phyloP scores from a whole-genome alignment of 1,140 invertebrate genomes.

The Drosophila novamexicana region DNA sequence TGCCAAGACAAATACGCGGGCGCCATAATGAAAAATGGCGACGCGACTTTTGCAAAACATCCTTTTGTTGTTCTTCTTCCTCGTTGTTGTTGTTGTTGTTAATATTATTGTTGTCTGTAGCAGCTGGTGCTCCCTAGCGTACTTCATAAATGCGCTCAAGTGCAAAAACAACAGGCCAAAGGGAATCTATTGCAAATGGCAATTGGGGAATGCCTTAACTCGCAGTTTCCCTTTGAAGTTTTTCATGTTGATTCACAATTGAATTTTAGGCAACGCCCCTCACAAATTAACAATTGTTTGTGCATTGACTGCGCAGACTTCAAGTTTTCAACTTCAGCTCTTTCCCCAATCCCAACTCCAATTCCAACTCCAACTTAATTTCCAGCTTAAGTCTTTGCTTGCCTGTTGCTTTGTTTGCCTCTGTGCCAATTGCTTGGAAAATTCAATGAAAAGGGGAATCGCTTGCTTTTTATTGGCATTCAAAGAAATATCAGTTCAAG shows the following conservation, averaged over 20 bases:
- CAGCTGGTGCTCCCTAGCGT: slow-evolving; percentile 16
- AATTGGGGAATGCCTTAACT: slow-evolving; percentile 13
- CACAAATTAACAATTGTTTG: slow-evolving; percentile 51
- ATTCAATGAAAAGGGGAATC: slow-evolving; percentile 38
- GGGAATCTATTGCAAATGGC: not conserved
- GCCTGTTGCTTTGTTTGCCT: slow-evolving; percentile 47
- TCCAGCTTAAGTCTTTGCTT: not conserved
- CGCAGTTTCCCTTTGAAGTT: slow-evolving; percentile 16
- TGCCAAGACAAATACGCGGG: slow-evolving; percentile 62
- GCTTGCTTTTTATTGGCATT: not conserved
- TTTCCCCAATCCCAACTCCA: not conserved
- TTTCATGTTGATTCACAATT: slow-evolving; percentile 33
- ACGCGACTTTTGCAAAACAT: slow-evolving; percentile 42
- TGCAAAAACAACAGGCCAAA: slow-evolving; percentile 26
- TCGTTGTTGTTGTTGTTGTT: not conserved
- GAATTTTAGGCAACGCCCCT: slow-evolving; percentile 39
- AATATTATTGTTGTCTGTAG: slow-evolving; percentile 17
- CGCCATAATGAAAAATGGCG: slow-evolving; percentile 68
- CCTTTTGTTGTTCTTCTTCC: slow-evolving; percentile 6
- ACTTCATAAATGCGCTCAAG: slow-evolving; percentile 46
- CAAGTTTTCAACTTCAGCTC: slow-evolving; percentile 9
- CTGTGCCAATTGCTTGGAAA: slow-evolving; percentile 58
- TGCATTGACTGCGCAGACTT: not conserved
- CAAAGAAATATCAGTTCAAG: not conserved
- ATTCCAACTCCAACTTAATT: not conserved